These are phyloP conservation scores for Halisarca cf. caerulea DNA, from an alignment of 37 sponge, comb jelly and placozoan species.

Conservation along the genomic window DNA sequence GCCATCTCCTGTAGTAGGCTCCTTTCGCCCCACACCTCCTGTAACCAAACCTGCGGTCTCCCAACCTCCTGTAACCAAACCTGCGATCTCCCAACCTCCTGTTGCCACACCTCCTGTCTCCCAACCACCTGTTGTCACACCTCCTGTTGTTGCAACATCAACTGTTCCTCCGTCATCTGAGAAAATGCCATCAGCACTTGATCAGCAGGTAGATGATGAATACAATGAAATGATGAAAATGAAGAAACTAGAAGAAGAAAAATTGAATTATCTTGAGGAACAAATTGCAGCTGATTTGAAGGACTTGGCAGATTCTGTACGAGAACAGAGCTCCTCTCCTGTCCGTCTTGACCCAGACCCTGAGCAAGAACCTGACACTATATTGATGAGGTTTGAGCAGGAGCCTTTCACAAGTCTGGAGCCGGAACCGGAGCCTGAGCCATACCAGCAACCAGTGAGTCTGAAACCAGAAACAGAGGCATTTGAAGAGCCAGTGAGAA, in stretches of 20 bases:
- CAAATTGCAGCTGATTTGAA: slow-evolving; percentile 9
- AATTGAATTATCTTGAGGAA: not conserved
- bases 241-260: not conserved
- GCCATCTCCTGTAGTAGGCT: not conserved
- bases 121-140: not conserved
- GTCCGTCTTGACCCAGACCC: not conserved
- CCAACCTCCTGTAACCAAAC: not conserved
- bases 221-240: slow-evolving; percentile 5
- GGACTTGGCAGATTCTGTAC: not conserved
- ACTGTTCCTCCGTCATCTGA: not conserved
- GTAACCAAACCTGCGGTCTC: not conserved
- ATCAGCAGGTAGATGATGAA: not conserved
- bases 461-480: not conserved
- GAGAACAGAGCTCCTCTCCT: not conserved
- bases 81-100: not conserved
- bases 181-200: not conserved
- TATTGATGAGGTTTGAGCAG: not conserved
- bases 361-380: not conserved
- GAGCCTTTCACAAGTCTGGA: no score
- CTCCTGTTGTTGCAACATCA: not conserved
- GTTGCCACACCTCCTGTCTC: not conserved
- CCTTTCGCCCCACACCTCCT: not conserved
- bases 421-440: no score
- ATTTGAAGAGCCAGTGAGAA: not conserved
- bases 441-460: no score